Percentiles rank a stretch among this genome's conserved stretches.
Conservation (phyloP, 2,797 vertebrate genomes). For the Enteromius trimaculatus region DNA sequence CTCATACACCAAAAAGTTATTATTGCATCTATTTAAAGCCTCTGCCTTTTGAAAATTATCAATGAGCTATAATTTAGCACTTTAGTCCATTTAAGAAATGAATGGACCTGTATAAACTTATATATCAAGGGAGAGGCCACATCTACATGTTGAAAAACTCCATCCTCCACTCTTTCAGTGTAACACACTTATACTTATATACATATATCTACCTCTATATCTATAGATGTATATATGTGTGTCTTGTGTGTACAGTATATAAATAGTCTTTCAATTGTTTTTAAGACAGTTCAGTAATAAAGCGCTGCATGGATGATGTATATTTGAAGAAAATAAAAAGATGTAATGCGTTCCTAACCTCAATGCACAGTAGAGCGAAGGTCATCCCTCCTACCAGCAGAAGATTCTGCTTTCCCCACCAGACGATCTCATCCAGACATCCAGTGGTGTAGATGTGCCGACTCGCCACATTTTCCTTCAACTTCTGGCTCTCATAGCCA, state of each 20-base stretch:
- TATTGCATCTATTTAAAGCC: too few species aligned
- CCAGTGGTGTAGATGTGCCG: constrained; percentile 71
- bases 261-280: neutral
- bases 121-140: neutral
- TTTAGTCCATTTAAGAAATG: neutral
- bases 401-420: constrained; percentile 78
- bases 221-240: neutral
- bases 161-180: neutral
- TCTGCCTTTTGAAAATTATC: neutral
- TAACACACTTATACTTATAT: too few species aligned
- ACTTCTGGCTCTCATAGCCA: constrained; percentile 78
- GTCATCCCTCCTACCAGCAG: constrained; percentile 77
- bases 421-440: constrained; percentile 78
- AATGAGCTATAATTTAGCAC: neutral
- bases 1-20: too few species aligned
- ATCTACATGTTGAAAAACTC: neutral
- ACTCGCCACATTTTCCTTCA: constrained; percentile 39
- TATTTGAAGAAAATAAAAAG: neutral
- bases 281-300: neutral
- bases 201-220: too few species aligned
- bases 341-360: constrained; percentile 52
- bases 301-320: neutral
- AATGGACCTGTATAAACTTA: neutral
- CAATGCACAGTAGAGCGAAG: constrained; percentile 70
- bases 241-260: neutral